phyloP scores from a whole-genome alignment of 2,888 invertebrate species.

The Ectobius pallidus region DNA sequence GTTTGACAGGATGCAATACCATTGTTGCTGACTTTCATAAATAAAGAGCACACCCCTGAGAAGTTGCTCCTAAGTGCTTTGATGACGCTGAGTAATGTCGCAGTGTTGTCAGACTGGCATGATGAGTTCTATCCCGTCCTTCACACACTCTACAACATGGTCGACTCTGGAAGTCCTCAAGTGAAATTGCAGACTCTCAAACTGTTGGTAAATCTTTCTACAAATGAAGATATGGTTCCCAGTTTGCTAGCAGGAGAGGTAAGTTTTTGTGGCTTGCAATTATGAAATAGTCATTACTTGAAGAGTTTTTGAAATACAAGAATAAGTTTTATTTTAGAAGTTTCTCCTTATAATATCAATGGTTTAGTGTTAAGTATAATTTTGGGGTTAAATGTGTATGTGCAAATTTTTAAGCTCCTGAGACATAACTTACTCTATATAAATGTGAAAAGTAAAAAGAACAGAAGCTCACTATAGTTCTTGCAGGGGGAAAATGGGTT shows the following conservation, averaged over 20 bases:
- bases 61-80: slow-evolving; percentile 57
- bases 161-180: slow-evolving; percentile 54
- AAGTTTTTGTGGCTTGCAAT: slow-evolving; percentile 35
- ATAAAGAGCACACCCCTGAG: slow-evolving; percentile 51
- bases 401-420: no score
- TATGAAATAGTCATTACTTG: no score
- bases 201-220: slow-evolving; percentile 63
- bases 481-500: no score
- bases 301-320: background rate
- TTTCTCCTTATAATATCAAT: background rate
- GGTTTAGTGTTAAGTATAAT: no score
- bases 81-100: slow-evolving; percentile 61
- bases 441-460: no score
- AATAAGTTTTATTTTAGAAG: background rate
- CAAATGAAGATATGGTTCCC: slow-evolving; percentile 63
- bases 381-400: no score
- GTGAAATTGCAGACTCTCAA: slow-evolving; percentile 60
- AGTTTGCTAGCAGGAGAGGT: slow-evolving; percentile 64
- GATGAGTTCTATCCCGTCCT: slow-evolving; percentile 57
- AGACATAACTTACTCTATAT: no score
- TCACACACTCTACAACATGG: slow-evolving; percentile 56
- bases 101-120: slow-evolving; percentile 58
- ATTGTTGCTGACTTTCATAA: slow-evolving; percentile 55
- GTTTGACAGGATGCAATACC: slow-evolving; percentile 56
- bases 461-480: no score